phyloP scores from a whole-genome alignment of 2,113 vertebrate genomes.

The Clinocottus analis region DNA sequence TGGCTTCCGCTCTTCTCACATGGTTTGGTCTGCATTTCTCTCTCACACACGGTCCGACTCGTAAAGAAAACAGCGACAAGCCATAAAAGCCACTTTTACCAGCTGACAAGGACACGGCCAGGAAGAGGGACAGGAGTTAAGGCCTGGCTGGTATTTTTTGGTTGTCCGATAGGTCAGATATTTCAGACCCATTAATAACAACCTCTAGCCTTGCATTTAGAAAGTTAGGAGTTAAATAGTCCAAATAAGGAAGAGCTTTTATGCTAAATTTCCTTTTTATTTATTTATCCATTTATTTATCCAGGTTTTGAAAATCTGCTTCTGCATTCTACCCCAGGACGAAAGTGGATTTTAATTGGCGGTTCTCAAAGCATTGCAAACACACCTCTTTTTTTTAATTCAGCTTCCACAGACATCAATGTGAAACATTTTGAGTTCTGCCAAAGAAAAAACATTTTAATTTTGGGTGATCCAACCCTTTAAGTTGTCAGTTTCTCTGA shows the following conservation, averaged over 20 bases:
- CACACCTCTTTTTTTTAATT: no score
- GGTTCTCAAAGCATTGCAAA: neutral
- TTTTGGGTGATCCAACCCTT: neutral
- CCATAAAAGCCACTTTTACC: slow-evolving; percentile 83
- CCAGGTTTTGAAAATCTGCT: neutral
- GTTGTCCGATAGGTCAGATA: slow-evolving; percentile 43
- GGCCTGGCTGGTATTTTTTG: slow-evolving; percentile 40
- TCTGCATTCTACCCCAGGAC: neutral
- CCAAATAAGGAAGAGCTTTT: neutral
- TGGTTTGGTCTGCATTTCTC: slow-evolving; percentile 79
- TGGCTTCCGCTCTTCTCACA: slow-evolving; percentile 79
- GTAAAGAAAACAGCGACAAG: slow-evolving; percentile 82
- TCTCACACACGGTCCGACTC: slow-evolving; percentile 74
- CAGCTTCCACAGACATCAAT: neutral
- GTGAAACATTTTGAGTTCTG: neutral
- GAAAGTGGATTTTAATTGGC: neutral
- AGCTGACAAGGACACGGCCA: slow-evolving; percentile 56
- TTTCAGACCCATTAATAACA: slow-evolving; percentile 19
- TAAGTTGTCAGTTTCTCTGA: neutral
- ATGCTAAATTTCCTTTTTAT: neutral
- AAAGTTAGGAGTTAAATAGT: neutral
- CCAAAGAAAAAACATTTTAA: neutral
- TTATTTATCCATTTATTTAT: neutral
- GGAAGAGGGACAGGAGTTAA: slow-evolving; percentile 14
- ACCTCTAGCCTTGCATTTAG: neutral